A percentile compares a stretch with the other conserved stretches of the same genome.
phyloP scores from a whole-genome alignment of 2,797 vertebrate species.

The Steatocranus sp. region DNA sequence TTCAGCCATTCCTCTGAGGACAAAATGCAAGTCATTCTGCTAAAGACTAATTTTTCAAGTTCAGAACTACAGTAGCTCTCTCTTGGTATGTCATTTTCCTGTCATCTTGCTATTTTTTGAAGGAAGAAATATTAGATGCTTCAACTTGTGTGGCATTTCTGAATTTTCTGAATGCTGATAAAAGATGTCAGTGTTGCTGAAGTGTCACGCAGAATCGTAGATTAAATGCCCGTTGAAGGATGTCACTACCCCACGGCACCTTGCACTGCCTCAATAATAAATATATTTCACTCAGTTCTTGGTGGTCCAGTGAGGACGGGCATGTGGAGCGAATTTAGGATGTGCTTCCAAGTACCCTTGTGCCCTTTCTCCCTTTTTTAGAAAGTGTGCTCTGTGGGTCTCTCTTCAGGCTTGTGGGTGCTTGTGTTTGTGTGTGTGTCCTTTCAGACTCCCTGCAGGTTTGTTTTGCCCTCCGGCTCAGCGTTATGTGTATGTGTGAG shows the following conservation, averaged over 20 bases:
- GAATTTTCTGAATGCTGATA: conserved; percentile 7
- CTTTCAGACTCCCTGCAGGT: conserved; percentile 15
- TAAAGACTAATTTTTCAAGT: background rate
- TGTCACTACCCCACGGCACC: background rate
- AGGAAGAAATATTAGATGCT: background rate
- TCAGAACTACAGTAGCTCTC: background rate
- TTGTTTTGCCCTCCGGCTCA: conserved; percentile 34
- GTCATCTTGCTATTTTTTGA: background rate
- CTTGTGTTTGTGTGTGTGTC: background rate
- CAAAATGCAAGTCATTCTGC: background rate
- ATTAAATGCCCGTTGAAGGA: conserved; percentile 9
- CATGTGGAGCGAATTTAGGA: conserved; percentile 15
- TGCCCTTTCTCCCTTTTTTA: conserved; percentile 4
- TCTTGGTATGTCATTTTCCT: background rate
- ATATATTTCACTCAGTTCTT: background rate
- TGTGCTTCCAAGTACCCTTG: background rate
- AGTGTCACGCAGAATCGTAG: background rate
- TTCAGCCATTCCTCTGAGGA: background rate
- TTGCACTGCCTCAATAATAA: conserved; percentile 11
- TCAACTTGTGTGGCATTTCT: background rate
- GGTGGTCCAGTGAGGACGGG: background rate
- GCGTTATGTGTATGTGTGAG: background rate
- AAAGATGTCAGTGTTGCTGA: background rate
- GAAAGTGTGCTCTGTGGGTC: background rate
- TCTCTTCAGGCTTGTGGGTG: conserved; percentile 1